Base-by-base conservation (phyloP, 2,888 invertebrate genomes). In the Zygogramma bicolorata region DNA sequence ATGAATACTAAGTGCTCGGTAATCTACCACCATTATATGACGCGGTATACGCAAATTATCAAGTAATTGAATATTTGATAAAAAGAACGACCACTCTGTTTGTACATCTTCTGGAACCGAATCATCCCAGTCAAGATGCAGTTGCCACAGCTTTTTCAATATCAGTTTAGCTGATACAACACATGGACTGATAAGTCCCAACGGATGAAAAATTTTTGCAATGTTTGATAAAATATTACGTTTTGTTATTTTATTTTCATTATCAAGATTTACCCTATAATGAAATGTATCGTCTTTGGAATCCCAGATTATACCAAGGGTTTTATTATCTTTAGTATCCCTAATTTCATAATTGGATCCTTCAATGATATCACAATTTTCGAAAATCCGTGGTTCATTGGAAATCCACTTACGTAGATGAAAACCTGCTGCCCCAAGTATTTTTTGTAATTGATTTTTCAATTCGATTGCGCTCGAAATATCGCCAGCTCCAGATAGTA, bases 61-160 rank as follows among this genome's bases (percentile, higher is more conserved):
- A 1, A 76, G 34, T 49, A 13, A 49, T 49, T 22, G 22, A 20
- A 49, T 49, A 59, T n/a, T n/a, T n/a, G n/a, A n/a, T n/a, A n/a
- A n/a, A n/a, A 78, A 31, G 18, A 59, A 27, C 31, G 29, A 8
- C 72, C 63, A 65, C 10, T 3, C 34, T 6, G 29, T 57, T 5
- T 18, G 31, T 13, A n/a, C 68, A 29, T 68, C 22, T 5, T 61
- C 40, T 8, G 71, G 75, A 6, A 73, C 22, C 29, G 58, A 20
- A 25, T 70, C 72, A 68, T 77, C 77, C 75, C 75, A 78, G 60
- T 72, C 69, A 15, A 69, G 13, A 8, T 68, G 42, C 10, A 46
- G 53, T 68, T 73, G 68, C 77, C 78, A 77, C 29, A 77, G 67
- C 25, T 71, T 68, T 73, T 74, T 77, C 20, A 78, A 34, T 8